Evolutionary conservation across 2,797 vertebrate species (phyloP).

Genomic region (Brachymystax lenok): DNA sequence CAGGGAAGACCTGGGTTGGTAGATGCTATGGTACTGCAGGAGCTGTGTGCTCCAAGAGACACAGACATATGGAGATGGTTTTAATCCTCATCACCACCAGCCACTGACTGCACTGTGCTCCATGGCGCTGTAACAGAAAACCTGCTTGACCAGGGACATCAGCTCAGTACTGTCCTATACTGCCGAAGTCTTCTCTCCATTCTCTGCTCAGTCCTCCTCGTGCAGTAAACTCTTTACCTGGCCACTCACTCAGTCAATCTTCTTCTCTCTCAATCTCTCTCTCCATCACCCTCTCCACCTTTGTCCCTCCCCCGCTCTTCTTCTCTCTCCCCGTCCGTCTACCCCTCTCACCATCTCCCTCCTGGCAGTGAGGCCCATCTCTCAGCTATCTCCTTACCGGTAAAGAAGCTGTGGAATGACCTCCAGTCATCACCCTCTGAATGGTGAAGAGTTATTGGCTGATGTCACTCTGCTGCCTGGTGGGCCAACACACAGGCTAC

Average conservation of each 20-base stretch:
- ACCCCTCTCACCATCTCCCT: not conserved
- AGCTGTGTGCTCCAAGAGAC: too few relatives aligned
- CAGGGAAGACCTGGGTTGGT: too few relatives aligned
- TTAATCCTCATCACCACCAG: not conserved
- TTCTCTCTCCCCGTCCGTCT: not conserved
- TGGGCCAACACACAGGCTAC: not conserved
- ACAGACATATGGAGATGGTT: too few relatives aligned
- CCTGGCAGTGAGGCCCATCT: conserved; percentile 16
- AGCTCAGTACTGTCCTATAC: not conserved
- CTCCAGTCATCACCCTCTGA: conserved; percentile 55
- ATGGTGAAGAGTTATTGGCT: conserved; percentile 59
- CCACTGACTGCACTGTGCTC: not conserved
- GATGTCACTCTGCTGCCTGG: conserved; percentile 55
- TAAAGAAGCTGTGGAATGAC: conserved; percentile 39
- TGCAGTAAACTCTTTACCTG: conserved; percentile 16
- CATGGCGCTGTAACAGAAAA: not conserved
- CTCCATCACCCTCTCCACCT: not conserved
- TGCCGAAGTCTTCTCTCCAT: conserved; percentile 2
- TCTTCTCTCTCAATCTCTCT: too few relatives aligned
- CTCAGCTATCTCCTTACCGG: conserved; percentile 29
- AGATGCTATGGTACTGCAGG: not conserved
- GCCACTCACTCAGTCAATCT: not conserved
- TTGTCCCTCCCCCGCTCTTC: not conserved
- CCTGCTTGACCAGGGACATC: not conserved
- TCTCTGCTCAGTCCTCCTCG: not conserved